Percentiles rank a stretch among this genome's conserved stretches.
Evolutionary conservation across 2,888 invertebrate genomes (phyloP).

Genomic region (Oscheius myriophilus): DNA sequence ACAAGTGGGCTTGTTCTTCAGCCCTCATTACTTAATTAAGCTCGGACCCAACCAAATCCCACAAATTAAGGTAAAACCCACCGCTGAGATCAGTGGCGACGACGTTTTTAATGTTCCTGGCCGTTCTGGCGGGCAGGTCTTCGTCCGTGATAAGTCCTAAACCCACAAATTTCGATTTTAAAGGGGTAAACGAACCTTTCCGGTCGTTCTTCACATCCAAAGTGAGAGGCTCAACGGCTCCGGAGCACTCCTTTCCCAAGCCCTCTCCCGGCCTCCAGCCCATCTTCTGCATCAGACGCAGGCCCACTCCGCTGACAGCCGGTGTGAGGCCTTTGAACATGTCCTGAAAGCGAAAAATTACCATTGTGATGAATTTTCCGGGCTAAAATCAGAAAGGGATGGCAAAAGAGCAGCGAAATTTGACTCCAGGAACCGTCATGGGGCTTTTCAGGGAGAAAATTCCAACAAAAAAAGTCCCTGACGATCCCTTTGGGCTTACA

Average conservation of each 20-base stretch:
- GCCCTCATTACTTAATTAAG: too few relatives aligned
- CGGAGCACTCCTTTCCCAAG: constrained; percentile 92
- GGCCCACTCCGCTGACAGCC: constrained; percentile 92
- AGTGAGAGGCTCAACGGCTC: constrained; percentile 86
- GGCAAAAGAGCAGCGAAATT: too few relatives aligned
- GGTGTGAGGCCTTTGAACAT: constrained; percentile 89
- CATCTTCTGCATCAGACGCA: constrained; percentile 88
- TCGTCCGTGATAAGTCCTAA: constrained; percentile 47
- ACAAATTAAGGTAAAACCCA: too few relatives aligned
- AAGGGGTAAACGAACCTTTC: constrained; percentile 77
- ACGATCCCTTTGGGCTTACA: too few relatives aligned
- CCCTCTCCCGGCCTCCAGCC: constrained; percentile 98
- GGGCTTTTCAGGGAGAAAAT: too few relatives aligned
- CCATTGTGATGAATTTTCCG: neutral
- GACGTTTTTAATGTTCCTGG: constrained; percentile 29
- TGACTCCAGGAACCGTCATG: neutral
- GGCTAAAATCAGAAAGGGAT: too few relatives aligned
- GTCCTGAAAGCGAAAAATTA: constrained; percentile 78
- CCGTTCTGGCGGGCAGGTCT: constrained; percentile 41
- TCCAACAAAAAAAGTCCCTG: too few relatives aligned
- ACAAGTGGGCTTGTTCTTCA: too few relatives aligned
- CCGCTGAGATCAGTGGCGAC: constrained; percentile 35
- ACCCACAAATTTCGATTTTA: neutral
- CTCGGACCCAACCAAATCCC: too few relatives aligned
- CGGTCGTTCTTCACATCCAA: constrained; percentile 96